These are phyloP conservation scores for Caenorhabditis sp. DNA, from an alignment of 2,888 invertebrate genomes.

Conservation along the genomic window DNA sequence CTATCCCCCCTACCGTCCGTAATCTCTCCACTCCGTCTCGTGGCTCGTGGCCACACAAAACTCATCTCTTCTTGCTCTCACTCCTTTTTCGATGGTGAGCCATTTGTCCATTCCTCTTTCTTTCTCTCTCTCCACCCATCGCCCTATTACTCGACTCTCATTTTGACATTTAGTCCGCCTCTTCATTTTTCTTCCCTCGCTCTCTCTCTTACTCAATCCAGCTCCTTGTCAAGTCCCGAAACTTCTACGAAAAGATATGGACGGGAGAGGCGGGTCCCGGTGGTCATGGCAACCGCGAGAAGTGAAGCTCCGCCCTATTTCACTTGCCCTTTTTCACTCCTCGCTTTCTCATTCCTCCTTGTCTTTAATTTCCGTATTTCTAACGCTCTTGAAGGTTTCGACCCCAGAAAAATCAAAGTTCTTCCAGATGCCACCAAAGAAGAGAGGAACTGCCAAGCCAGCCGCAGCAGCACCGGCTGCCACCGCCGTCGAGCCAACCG, in stretches of 20 bases:
- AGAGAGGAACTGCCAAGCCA: not conserved
- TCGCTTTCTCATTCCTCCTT: too few species aligned
- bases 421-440: conserved; percentile 23
- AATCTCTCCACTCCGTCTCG: not conserved
- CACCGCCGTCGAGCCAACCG: not conserved
- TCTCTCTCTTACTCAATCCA: too few species aligned
- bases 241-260: too few species aligned
- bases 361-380: not conserved
- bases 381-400: not conserved
- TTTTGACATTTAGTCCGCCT: conserved; percentile 14
- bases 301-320: too few species aligned
- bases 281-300: too few species aligned
- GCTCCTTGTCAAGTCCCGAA: not conserved
- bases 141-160: conserved; percentile 3
- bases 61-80: not conserved
- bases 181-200: not conserved
- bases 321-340: too few species aligned
- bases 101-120: not conserved
- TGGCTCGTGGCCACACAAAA: conserved; percentile 8
- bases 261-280: too few species aligned
- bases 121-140: not conserved
- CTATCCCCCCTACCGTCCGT: too few species aligned
- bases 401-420: not conserved
- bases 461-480: not conserved
- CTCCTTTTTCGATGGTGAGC: not conserved